phyloP scores from a whole-genome alignment of 2,113 vertebrate genomes.

The Micromys minutus region DNA sequence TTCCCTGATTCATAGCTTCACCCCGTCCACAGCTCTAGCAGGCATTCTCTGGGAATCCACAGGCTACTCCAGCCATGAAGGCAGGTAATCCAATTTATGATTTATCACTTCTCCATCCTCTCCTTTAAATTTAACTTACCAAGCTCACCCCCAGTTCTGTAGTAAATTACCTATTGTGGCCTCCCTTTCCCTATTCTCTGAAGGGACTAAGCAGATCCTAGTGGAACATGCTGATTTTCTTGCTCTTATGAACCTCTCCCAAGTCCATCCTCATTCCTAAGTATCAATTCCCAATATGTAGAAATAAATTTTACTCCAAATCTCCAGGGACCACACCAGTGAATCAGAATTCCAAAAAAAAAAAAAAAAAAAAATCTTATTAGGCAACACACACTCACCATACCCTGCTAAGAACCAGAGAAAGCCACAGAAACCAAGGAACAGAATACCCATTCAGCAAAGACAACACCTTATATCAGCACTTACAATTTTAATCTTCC shows the following conservation, averaged over 20 bases:
- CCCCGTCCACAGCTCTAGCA: background rate
- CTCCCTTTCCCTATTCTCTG: background rate
- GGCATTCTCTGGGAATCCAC: background rate
- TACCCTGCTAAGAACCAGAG: background rate
- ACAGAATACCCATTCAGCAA: background rate
- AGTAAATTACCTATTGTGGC: background rate
- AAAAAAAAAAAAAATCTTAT: background rate
- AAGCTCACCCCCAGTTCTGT: background rate
- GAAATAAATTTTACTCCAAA: background rate
- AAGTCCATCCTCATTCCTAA: background rate
- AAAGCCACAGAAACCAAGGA: background rate
- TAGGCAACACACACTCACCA: background rate
- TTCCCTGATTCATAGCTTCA: background rate
- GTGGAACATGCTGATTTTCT: background rate
- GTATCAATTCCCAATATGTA: background rate
- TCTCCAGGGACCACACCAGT: background rate
- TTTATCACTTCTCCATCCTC: background rate
- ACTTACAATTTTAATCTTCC: background rate
- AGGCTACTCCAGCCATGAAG: background rate
- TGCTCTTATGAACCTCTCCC: background rate
- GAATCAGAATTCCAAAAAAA: background rate
- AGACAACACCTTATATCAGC: background rate
- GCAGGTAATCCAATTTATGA: no score
- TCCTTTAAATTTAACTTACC: background rate
- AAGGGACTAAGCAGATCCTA: background rate